A percentile compares a stretch with the other conserved stretches of the same genome.
These are phyloP conservation scores for Lepidurus packardi DNA, from an alignment of 1,140 invertebrate species.

Conservation along the genomic window DNA sequence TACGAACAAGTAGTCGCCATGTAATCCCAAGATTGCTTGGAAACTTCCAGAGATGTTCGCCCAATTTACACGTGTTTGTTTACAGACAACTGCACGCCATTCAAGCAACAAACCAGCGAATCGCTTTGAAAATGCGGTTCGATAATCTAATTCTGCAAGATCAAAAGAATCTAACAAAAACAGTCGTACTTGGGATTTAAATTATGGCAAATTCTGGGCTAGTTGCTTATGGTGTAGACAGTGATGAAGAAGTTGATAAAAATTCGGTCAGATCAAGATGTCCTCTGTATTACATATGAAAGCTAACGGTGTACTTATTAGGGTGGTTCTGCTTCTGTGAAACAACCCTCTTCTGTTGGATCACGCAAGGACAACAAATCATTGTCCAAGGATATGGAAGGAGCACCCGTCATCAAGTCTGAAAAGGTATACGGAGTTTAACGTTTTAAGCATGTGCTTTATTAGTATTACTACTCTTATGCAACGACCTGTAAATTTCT, in stretches of 20 bases:
- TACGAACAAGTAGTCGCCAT: too few species aligned
- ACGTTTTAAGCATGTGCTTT: neutral
- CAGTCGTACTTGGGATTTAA: neutral
- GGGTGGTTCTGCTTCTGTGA: neutral
- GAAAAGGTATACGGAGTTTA: neutral
- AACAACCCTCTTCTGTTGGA: neutral
- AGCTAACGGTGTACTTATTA: neutral
- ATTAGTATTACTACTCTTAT: neutral
- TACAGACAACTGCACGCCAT: neutral
- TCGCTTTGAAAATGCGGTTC: neutral
- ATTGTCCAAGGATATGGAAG: neutral
- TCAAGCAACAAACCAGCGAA: neutral
- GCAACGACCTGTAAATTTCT: neutral
- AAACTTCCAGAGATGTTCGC: neutral
- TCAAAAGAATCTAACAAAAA: neutral
- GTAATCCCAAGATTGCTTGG: neutral
- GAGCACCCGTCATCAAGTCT: neutral
- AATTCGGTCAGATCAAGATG: neutral
- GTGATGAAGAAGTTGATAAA: neutral
- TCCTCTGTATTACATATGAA: neutral
- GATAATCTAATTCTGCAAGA: neutral
- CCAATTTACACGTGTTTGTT: slow-evolving; percentile 5
- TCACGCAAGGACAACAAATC: neutral
- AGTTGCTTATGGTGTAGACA: slow-evolving; percentile 6
- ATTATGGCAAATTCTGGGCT: neutral